phyloP scores from a whole-genome alignment of 92 coral and sea anemone species.

The Isaurus tuberculatus region DNA sequence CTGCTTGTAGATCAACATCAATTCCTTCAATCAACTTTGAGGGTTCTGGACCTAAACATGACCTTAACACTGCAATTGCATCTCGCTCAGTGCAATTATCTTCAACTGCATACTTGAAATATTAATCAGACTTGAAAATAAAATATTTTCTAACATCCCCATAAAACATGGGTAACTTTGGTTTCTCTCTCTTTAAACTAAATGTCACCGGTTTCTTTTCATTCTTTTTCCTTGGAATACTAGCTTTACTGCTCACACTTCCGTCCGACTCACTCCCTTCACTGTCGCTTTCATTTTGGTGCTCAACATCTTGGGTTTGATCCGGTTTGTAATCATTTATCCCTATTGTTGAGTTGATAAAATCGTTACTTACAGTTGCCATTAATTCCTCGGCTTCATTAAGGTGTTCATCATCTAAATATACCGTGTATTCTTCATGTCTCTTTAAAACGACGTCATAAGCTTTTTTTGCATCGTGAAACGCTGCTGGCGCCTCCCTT shows the following conservation, averaged over 20 bases:
- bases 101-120: conserved; percentile 59
- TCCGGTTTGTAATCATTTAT: neutral
- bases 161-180: conserved; percentile 63
- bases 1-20: conserved; percentile 44
- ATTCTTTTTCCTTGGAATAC: neutral
- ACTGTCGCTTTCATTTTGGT: neutral
- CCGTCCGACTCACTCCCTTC: neutral
- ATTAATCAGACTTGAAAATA: conserved; percentile 61
- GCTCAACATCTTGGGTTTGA: neutral
- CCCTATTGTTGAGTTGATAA: neutral
- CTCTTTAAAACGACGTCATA: too few relatives aligned
- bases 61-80: conserved; percentile 50
- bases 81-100: conserved; percentile 45
- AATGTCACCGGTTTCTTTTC: neutral
- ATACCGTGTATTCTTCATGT: too few relatives aligned
- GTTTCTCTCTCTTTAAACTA: conserved; percentile 59
- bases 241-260: neutral
- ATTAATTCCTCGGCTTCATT: too few relatives aligned
- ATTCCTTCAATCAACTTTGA: conserved; percentile 46
- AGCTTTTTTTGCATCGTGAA: neutral
- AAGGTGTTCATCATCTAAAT: too few relatives aligned
- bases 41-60: conserved; percentile 47
- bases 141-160: conserved; percentile 63
- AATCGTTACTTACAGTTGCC: neutral
- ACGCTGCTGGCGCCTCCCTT: neutral